These are phyloP conservation scores for Dicaeum eximium DNA, from an alignment of 2,113 vertebrate genomes.

Conservation along the genomic window DNA sequence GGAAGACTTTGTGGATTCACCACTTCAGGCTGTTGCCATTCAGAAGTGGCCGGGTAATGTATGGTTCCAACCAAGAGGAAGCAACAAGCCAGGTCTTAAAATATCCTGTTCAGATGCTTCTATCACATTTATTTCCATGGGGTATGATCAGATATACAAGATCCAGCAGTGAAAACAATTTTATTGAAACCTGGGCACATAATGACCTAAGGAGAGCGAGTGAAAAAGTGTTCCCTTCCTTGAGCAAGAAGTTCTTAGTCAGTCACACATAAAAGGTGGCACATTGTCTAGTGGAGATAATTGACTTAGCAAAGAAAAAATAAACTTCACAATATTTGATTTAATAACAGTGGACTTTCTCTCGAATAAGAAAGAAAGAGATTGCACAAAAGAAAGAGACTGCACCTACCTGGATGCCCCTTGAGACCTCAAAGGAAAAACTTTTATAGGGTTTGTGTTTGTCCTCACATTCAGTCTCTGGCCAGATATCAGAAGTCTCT, in stretches of 20 bases:
- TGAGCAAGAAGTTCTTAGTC: background rate
- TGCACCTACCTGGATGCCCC: background rate
- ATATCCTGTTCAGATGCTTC: background rate
- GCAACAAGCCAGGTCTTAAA: background rate
- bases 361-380: background rate
- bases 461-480: background rate
- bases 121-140: background rate
- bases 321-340: background rate
- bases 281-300: background rate
- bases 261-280: background rate
- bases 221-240: background rate
- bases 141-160: background rate
- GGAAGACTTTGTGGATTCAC: background rate
- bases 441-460: background rate
- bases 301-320: background rate
- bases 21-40: background rate
- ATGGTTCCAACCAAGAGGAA: background rate
- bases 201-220: background rate
- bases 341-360: background rate
- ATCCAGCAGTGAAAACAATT: background rate
- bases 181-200: background rate
- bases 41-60: background rate
- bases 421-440: background rate
- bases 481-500: background rate
- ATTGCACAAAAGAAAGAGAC: background rate